Percentiles rank a stretch among this genome's conserved stretches.
phyloP scores from a whole-genome alignment of 2,113 vertebrate species.

The Oncorhynchus mykiss region DNA sequence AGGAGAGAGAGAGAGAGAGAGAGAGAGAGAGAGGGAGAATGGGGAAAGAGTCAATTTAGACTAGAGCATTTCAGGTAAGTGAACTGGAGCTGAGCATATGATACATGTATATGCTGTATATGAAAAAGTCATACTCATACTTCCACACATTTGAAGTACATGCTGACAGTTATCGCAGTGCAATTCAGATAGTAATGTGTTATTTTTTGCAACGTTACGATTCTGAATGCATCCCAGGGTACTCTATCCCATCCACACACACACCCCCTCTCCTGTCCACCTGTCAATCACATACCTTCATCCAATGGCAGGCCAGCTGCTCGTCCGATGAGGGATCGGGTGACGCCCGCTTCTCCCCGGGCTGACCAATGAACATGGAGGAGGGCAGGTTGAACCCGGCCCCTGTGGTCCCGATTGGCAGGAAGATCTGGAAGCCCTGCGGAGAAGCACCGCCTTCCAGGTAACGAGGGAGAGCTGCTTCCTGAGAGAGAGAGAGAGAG shows the following conservation, averaged over 20 bases:
- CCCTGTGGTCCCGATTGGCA: constrained; percentile 78
- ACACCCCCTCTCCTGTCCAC: background rate
- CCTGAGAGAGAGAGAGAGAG: constrained; percentile 63
- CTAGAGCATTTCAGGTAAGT: too few species aligned
- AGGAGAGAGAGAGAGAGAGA: too few species aligned
- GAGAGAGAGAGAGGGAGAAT: background rate
- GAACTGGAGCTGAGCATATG: too few species aligned
- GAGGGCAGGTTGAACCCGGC: constrained; percentile 80
- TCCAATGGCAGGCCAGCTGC: constrained; percentile 89
- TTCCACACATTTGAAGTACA: too few species aligned
- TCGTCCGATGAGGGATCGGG: constrained; percentile 80
- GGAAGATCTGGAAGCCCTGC: constrained; percentile 82
- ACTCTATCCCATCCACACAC: too few species aligned
- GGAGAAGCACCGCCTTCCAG: constrained; percentile 79
- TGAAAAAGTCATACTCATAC: too few species aligned
- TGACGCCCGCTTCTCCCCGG: constrained; percentile 80
- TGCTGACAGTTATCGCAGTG: too few species aligned
- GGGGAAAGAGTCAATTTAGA: too few species aligned
- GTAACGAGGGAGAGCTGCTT: constrained; percentile 75
- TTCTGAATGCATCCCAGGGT: too few species aligned
- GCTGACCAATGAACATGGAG: constrained; percentile 76
- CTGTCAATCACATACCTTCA: constrained; percentile 78
- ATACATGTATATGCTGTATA: too few species aligned
- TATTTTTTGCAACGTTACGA: too few species aligned
- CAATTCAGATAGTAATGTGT: too few species aligned